phyloP scores from a whole-genome alignment of 1,140 invertebrate species.

The Drosophila varians region DNA sequence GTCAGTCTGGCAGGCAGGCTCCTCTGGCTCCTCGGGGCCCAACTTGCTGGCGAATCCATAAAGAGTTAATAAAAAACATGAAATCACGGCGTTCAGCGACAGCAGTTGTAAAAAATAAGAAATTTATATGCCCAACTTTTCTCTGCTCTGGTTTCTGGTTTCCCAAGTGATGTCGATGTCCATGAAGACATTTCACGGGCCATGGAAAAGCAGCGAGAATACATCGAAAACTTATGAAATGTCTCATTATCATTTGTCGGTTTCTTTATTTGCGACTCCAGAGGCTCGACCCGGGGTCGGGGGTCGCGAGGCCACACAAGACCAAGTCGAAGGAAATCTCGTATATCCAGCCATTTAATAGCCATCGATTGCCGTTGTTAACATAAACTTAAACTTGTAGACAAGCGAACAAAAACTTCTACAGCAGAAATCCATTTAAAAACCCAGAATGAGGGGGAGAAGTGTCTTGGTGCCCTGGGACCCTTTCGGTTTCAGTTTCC shows the following conservation, averaged over 20 bases:
- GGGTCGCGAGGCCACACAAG: slow-evolving; percentile 17
- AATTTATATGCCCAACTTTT: slow-evolving; percentile 72
- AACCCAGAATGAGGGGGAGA: background rate
- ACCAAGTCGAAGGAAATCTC: background rate
- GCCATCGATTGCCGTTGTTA: slow-evolving; percentile 74
- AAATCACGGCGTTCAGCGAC: slow-evolving; percentile 66
- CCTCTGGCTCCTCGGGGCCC: background rate
- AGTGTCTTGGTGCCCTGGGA: background rate
- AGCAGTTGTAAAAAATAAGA: slow-evolving; percentile 70
- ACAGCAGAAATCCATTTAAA: slow-evolving; percentile 77
- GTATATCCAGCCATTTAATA: slow-evolving; percentile 67
- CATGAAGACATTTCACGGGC: slow-evolving; percentile 55
- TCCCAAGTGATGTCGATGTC: slow-evolving; percentile 20
- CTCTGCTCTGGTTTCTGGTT: slow-evolving; percentile 56
- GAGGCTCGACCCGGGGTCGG: background rate
- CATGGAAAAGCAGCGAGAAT: slow-evolving; percentile 21
- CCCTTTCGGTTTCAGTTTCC: slow-evolving; percentile 1
- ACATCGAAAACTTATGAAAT: slow-evolving; percentile 46
- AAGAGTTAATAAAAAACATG: slow-evolving; percentile 80
- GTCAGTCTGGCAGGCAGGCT: background rate
- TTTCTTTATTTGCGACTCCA: slow-evolving; percentile 51
- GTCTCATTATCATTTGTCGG: slow-evolving; percentile 76
- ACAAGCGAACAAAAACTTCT: slow-evolving; percentile 57
- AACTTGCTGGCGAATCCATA: slow-evolving; percentile 71
- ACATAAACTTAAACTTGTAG: slow-evolving; percentile 74